These are phyloP conservation scores for Mionectes macconnelli DNA, from an alignment of 2,113 vertebrate genomes.

Conservation along the genomic window DNA sequence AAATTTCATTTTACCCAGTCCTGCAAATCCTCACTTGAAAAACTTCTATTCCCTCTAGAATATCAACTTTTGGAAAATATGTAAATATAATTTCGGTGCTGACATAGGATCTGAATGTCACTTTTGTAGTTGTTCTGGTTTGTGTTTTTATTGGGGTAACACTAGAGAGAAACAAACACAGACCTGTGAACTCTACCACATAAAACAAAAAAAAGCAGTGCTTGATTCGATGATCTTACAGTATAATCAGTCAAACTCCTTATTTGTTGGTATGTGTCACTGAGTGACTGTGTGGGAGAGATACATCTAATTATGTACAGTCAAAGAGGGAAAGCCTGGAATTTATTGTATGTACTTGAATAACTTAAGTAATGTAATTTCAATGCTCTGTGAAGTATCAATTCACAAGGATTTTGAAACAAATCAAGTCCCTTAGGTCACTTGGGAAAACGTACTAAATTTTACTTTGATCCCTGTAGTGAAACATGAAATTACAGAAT, in stretches of 20 bases:
- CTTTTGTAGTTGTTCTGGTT: not conserved
- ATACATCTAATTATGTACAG: not conserved
- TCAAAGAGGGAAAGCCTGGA: not conserved
- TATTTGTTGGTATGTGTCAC: not conserved
- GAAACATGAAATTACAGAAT: not conserved
- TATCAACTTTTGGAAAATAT: not conserved
- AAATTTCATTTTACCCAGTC: not conserved
- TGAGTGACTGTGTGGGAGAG: not conserved
- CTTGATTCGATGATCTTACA: not conserved
- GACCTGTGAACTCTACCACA: fast-evolving
- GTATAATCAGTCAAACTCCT: not conserved
- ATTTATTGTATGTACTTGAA: not conserved
- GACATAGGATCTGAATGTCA: not conserved
- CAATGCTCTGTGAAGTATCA: not conserved
- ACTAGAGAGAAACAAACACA: not conserved
- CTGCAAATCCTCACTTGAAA: not conserved
- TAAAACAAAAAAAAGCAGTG: not conserved
- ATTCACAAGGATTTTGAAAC: not conserved
- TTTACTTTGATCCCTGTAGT: not conserved
- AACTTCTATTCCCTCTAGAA: not conserved
- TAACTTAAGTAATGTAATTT: not conserved
- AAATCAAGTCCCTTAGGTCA: not conserved
- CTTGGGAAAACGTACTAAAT: not conserved
- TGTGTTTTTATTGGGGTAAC: not conserved
- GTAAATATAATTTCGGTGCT: not conserved